Conservation (phyloP, 1,140 invertebrate genomes). For the Limonius californicus region DNA sequence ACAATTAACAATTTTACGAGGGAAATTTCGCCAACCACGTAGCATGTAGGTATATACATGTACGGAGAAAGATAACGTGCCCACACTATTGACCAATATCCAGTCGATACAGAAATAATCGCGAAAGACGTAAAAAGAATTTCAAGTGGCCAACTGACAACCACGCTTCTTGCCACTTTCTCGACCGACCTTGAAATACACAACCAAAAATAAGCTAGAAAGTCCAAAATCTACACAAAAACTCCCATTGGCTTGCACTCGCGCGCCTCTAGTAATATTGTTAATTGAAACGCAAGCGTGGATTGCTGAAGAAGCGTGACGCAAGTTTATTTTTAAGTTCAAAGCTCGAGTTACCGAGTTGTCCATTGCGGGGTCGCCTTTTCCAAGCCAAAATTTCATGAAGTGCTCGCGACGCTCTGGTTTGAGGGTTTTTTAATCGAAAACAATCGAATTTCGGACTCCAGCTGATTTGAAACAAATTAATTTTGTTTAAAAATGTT, state of each 20-base stretch:
- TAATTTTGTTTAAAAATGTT: too few relatives aligned
- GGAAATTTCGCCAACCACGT: too few relatives aligned
- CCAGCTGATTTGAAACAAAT: too few relatives aligned
- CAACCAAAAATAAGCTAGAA: constrained; percentile 27
- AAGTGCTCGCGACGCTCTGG: too few relatives aligned
- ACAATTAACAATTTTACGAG: too few relatives aligned
- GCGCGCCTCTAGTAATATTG: background rate
- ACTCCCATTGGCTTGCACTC: background rate
- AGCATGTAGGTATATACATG: too few relatives aligned
- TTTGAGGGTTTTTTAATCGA: too few relatives aligned
- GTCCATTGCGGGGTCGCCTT: background rate
- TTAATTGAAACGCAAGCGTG: background rate
- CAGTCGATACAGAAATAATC: too few relatives aligned
- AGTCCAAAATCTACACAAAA: constrained; percentile 18
- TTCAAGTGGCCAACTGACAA: background rate
- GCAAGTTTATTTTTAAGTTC: constrained; percentile 1
- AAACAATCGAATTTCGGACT: too few relatives aligned
- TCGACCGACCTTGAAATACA: constrained; percentile 30
- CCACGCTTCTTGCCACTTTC: constrained; percentile 26
- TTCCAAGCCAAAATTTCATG: background rate
- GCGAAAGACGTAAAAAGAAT: too few relatives aligned
- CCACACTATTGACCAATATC: too few relatives aligned
- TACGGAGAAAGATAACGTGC: too few relatives aligned
- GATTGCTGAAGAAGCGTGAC: background rate
- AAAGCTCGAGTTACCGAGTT: background rate